Evolutionary conservation across 2,797 vertebrate species (phyloP), one percentile per base, ranked within the genome.

Genomic region (Vipera latastei): DNA sequence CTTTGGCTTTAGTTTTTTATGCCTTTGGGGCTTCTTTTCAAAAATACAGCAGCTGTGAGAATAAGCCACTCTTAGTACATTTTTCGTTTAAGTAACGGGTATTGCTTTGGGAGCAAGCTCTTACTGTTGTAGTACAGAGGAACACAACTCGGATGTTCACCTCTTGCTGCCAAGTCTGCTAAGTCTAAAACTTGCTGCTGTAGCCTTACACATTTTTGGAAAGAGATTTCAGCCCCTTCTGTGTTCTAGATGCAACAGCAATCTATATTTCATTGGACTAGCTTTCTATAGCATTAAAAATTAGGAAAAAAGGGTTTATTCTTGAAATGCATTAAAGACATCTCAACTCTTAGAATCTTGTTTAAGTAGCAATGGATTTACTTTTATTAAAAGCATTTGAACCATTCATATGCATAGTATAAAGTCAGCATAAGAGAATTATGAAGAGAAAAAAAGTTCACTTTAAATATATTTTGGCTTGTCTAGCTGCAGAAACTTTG

Each of bases 381-480:
- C 38, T 44, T 87, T 60, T 60, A 14, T 90, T 32, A 28, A 87
- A 93, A 88, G 26, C 3, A 55, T 90, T 90, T 93, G 85, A 93
- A 90, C n/a, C 51, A 51, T 60, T 87, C 85, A 44, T 92, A 61
- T 87, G 92, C 53, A 44, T 90, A 55, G 63, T 90, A 88, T 90
- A 61, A 93, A 51, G 89, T 93, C 85, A 73, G 89, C 53, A 89
- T 44, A 59, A 88, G 55, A 86, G 83, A 90, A 88, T 28, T 73
- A 90, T 78, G 38, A 60, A 73, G 61, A 5, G 26, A 14, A 51
- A 53, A 44, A 90, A 89, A 90, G 26, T 4, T 90, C 44, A 53
- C 88, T 93, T 85, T 93, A 93, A 93, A 93, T 55, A 88, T 88
- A 51, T 90, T 38, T 89, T 89, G 88, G 59, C 59, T 90, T 92